These are phyloP conservation scores for Pangasius macronema DNA, from an alignment of 2,797 vertebrate species.

Conservation along the genomic window DNA sequence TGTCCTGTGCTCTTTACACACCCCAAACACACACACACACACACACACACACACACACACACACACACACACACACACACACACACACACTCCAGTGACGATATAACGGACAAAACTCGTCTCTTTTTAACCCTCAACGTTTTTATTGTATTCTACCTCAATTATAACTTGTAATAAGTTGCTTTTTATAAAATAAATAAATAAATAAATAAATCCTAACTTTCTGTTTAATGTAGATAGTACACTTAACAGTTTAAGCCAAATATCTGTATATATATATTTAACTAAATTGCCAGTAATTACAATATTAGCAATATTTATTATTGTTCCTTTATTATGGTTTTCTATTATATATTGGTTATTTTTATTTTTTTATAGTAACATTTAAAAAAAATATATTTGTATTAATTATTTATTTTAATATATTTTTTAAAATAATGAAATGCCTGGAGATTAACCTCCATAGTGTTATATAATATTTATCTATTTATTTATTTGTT, in stretches of 20 bases:
- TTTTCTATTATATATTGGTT: neutral
- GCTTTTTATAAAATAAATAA: neutral
- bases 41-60: neutral
- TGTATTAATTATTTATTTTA: neutral
- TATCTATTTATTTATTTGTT: neutral
- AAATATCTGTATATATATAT: no score
- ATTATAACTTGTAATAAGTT: neutral
- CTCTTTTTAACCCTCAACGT: neutral
- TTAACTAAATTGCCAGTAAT: no score
- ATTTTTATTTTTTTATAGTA: neutral
- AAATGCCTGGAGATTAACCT: neutral
- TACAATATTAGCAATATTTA: no score
- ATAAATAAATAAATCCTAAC: neutral
- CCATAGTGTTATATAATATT: neutral
- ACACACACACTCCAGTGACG: neutral
- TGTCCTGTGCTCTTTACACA: neutral
- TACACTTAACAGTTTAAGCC: no score
- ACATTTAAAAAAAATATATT: neutral
- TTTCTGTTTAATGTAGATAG: no score
- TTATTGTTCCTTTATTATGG: neutral
- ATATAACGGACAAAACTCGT: neutral
- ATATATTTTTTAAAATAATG: neutral
- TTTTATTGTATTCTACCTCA: neutral
- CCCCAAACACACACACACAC: neutral
- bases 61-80: neutral